These are phyloP conservation scores for Ormia ochracea DNA, from an alignment of 2,888 invertebrate genomes.

Conservation along the genomic window DNA sequence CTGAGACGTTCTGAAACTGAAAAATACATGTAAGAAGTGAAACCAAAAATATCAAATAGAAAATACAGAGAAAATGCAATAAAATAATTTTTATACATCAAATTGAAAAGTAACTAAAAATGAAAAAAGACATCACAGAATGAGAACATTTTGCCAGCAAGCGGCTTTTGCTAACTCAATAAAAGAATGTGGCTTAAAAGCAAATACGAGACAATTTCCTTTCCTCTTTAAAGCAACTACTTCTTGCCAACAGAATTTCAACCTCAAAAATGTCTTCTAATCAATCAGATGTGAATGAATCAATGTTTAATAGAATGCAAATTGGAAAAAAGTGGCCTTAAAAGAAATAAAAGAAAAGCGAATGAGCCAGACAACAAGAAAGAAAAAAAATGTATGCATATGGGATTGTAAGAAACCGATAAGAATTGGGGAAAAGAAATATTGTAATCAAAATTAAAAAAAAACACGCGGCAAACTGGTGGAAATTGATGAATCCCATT, in stretches of 20 bases:
- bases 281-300: constrained; percentile 34
- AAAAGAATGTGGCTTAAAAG: background rate
- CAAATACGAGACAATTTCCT: background rate
- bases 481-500: background rate
- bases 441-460: constrained; percentile 17
- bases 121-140: background rate
- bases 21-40: background rate
- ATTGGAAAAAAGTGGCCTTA: background rate
- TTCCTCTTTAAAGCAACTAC: background rate
- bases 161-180: constrained; percentile 6
- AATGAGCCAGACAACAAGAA: background rate
- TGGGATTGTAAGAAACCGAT: background rate
- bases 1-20: constrained; percentile 3
- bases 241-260: constrained; percentile 46
- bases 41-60: background rate
- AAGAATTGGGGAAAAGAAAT: background rate
- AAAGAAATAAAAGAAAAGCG: constrained; percentile 6
- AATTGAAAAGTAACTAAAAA: background rate
- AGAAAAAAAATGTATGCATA: background rate
- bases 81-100: constrained; percentile 1
- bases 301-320: constrained; percentile 13
- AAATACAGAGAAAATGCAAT: background rate
- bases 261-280: constrained; percentile 48
- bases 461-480: background rate
- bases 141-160: background rate